Evolutionary conservation across 2,113 vertebrate genomes (phyloP).

Genomic region (Ictalurus punctatus): DNA sequence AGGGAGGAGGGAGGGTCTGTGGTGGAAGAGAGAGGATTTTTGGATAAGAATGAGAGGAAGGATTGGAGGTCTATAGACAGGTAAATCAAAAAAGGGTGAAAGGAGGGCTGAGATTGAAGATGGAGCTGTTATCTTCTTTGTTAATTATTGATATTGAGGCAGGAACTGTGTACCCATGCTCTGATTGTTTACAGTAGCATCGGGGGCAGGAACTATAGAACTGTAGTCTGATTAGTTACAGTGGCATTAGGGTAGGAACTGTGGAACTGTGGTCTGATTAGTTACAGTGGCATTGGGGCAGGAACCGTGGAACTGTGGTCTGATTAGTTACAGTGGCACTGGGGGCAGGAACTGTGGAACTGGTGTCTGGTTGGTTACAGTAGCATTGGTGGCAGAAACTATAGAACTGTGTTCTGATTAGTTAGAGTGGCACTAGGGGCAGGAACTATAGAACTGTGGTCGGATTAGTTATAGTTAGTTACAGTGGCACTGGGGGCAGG

Average conservation of each 20-base stretch:
- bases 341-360: background rate
- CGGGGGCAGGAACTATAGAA: background rate
- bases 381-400: background rate
- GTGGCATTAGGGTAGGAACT: background rate
- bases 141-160: background rate
- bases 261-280: background rate
- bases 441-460: background rate
- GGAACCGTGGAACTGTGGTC: background rate
- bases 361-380: background rate
- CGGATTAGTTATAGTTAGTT: background rate
- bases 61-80: conserved; percentile 71
- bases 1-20: conserved; percentile 8
- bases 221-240: background rate
- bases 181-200: background rate
- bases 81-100: conserved; percentile 39
- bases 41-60: background rate
- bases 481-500: background rate
- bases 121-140: background rate
- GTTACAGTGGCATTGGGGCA: background rate
- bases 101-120: background rate
- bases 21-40: conserved; percentile 28
- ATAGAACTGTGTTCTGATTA: background rate
- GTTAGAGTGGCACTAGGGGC: background rate
- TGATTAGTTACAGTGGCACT: background rate
- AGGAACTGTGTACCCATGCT: background rate